These are phyloP conservation scores for Orthosia gracilis DNA, from an alignment of 2,888 invertebrate species.

Conservation along the genomic window DNA sequence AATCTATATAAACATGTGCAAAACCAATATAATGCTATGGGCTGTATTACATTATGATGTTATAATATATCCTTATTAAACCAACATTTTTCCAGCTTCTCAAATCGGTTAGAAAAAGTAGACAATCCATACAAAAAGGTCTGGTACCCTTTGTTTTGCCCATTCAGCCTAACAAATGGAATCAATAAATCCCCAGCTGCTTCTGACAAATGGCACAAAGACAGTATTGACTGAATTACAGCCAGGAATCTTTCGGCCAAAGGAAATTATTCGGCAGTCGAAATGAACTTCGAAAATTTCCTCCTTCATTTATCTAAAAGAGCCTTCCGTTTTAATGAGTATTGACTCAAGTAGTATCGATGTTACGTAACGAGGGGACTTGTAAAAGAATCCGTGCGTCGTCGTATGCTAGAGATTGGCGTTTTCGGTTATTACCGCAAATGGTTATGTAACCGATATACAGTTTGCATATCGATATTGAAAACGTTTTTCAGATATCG, in stretches of 20 bases:
- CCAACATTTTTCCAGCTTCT: neutral
- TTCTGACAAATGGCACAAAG: constrained; percentile 67
- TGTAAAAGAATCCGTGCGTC: constrained; percentile 10
- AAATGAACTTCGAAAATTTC: constrained; percentile 50
- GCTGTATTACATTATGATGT: neutral
- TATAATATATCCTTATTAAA: neutral
- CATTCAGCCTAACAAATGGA: constrained; percentile 49
- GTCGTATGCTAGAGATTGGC: too few species aligned
- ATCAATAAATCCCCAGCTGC: constrained; percentile 67
- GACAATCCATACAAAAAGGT: constrained; percentile 4
- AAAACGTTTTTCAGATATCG: too few species aligned
- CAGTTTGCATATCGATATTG: too few species aligned
- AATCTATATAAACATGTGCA: neutral
- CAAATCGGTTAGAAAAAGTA: constrained; percentile 3
- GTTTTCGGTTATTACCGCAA: too few species aligned
- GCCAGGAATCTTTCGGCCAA: constrained; percentile 47
- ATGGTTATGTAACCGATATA: too few species aligned
- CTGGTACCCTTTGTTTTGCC: constrained; percentile 42
- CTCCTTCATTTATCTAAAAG: constrained; percentile 51
- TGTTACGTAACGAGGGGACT: constrained; percentile 12
- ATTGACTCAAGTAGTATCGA: constrained; percentile 40
- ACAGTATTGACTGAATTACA: constrained; percentile 56
- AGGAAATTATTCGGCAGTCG: constrained; percentile 48
- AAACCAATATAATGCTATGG: neutral
- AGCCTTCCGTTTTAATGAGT: constrained; percentile 52